phyloP scores from a whole-genome alignment of 2,113 vertebrate genomes.

The Epinephelus lanceolatus region DNA sequence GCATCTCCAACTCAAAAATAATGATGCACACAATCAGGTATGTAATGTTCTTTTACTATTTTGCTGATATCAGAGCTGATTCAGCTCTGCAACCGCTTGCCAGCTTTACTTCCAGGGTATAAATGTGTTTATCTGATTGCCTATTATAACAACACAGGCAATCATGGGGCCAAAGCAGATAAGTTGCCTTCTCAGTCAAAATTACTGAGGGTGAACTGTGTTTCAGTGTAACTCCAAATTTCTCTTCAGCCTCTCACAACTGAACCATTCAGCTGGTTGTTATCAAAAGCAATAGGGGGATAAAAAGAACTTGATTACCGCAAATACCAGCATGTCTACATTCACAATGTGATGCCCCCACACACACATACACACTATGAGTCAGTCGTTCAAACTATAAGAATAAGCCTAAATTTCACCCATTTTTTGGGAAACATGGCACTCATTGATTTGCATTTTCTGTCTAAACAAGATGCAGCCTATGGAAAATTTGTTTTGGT shows the following conservation, averaged over 20 bases:
- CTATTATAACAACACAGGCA: constrained; percentile 51
- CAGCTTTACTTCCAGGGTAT: constrained; percentile 39
- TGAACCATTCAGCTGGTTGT: constrained; percentile 23
- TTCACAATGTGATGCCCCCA: not conserved
- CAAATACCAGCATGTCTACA: not conserved
- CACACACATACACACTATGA: not conserved
- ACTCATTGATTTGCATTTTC: constrained; percentile 49
- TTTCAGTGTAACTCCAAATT: constrained; percentile 22
- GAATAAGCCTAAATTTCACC: constrained; percentile 22
- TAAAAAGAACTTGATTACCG: constrained; percentile 33
- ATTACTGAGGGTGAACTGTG: constrained; percentile 48
- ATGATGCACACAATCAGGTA: constrained; percentile 64
- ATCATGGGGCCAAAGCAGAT: constrained; percentile 36
- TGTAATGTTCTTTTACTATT: constrained; percentile 54
- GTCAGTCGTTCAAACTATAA: constrained; percentile 12
- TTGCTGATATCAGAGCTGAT: constrained; percentile 53
- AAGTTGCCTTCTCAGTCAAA: constrained; percentile 44
- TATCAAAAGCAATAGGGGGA: constrained; percentile 6
- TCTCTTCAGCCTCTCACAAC: constrained; percentile 12
- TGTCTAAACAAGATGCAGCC: constrained; percentile 46
- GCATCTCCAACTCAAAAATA: constrained; percentile 45
- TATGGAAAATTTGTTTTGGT: constrained; percentile 42
- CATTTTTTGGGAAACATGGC: constrained; percentile 27
- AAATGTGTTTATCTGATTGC: constrained; percentile 53
- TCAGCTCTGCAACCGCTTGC: constrained; percentile 18